phyloP scores from a whole-genome alignment of 2,888 invertebrate genomes.

The Tenthredo mesomela region DNA sequence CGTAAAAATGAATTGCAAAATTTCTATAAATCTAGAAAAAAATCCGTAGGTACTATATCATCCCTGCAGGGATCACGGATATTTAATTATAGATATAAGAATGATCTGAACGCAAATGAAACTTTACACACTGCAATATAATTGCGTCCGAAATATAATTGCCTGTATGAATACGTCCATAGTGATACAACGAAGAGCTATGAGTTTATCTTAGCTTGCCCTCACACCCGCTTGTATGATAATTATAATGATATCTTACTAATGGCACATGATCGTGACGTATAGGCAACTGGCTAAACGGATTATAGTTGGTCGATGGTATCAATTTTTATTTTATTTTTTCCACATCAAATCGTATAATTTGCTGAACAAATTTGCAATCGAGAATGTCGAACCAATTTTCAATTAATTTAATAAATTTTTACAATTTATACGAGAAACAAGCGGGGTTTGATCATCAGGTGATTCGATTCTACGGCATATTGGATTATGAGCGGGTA shows the following conservation, averaged over 20 bases:
- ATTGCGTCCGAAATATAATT: background rate
- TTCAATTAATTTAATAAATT: background rate
- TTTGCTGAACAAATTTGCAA: background rate
- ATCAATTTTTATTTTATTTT: background rate
- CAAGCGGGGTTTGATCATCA: background rate
- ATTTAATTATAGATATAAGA: background rate
- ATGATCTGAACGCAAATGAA: background rate
- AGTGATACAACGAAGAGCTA: constrained; percentile 1
- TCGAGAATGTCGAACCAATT: background rate
- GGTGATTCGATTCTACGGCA: background rate
- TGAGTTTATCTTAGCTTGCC: constrained; percentile 2
- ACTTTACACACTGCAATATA: background rate
- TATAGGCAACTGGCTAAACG: background rate
- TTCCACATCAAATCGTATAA: background rate
- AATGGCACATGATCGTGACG: constrained; percentile 1
- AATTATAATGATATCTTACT: background rate
- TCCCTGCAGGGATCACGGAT: background rate
- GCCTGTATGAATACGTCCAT: background rate
- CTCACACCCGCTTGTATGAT: constrained; percentile 4
- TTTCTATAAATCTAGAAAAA: background rate
- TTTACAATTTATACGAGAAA: background rate
- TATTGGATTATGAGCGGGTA: background rate
- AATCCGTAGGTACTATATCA: background rate
- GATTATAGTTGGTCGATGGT: background rate
- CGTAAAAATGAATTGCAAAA: background rate